phyloP scores from a whole-genome alignment of 1,140 invertebrate genomes.

The Tetramorium parvispinum region DNA sequence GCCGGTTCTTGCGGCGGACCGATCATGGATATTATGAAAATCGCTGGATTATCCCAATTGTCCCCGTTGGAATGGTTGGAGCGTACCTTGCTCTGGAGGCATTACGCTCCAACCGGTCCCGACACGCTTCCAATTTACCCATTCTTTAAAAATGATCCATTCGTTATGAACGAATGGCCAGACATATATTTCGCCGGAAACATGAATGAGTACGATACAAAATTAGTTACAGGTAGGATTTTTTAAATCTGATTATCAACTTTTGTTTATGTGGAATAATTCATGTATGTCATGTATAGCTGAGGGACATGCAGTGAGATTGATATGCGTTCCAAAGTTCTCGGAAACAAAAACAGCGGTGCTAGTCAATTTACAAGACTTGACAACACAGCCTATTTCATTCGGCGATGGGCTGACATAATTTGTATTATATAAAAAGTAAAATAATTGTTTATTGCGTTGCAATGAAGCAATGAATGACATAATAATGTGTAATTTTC shows the following conservation, averaged over 20 bases:
- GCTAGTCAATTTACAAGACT: conserved; percentile 88
- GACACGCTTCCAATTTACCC: conserved; percentile 96
- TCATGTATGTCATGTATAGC: conserved; percentile 82
- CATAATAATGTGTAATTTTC: not conserved
- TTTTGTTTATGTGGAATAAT: conserved; percentile 32
- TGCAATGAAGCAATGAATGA: not conserved
- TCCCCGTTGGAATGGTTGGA: conserved; percentile 87
- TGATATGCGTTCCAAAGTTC: conserved; percentile 90
- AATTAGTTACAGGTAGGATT: conserved; percentile 87
- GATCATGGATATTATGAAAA: conserved; percentile 90
- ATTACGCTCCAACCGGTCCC: conserved; percentile 96
- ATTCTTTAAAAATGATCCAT: conserved; percentile 94
- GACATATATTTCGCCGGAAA: conserved; percentile 97
- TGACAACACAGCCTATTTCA: conserved; percentile 88
- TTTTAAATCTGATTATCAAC: not conserved
- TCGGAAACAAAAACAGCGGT: conserved; percentile 87
- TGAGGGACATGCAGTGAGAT: conserved; percentile 87
- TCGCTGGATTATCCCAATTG: conserved; percentile 75
- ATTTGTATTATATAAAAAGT: conserved; percentile 44
- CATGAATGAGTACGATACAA: conserved; percentile 90
- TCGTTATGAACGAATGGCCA: conserved; percentile 94
- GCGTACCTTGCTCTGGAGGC: conserved; percentile 93
- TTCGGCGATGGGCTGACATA: conserved; percentile 82
- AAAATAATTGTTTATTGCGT: conserved; percentile 20
- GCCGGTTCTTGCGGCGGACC: conserved; percentile 95